Evolutionary conservation across 2,113 vertebrate species (phyloP).

Genomic region (Etheostoma cragini): DNA sequence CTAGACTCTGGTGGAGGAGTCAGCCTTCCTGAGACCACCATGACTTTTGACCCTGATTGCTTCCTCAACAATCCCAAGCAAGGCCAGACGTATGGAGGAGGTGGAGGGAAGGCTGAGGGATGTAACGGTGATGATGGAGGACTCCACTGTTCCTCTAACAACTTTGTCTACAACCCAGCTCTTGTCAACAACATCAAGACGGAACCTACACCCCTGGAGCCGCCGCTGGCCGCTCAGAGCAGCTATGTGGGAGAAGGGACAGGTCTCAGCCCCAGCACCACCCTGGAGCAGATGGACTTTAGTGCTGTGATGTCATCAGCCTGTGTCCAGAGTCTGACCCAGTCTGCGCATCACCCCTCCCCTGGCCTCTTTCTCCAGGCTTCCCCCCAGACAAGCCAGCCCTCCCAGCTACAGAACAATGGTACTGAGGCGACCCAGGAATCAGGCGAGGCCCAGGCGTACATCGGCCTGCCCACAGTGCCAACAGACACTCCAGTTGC

Average conservation of each 20-base stretch:
- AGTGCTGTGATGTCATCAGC: constrained; percentile 90
- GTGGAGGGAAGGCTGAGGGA: constrained; percentile 81
- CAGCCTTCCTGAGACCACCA: constrained; percentile 94
- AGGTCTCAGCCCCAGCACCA: constrained; percentile 97
- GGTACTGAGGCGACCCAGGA: constrained; percentile 70
- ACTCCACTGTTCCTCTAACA: constrained; percentile 81
- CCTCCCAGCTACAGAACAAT: constrained; percentile 73
- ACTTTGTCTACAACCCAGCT: constrained; percentile 88
- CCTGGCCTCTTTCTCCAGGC: constrained; percentile 96
- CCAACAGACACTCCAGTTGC: constrained; percentile 88
- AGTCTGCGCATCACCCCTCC: constrained; percentile 90
- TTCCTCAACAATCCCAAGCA: constrained; percentile 99
- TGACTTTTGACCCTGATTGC: constrained; percentile 99
- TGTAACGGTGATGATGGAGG: constrained; percentile 74
- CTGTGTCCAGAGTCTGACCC: constrained; percentile 90
- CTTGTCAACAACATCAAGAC: constrained; percentile 96
- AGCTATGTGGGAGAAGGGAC: constrained; percentile 83
- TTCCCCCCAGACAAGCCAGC: constrained; percentile 85
- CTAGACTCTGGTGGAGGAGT: constrained; percentile 88
- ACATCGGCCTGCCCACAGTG: constrained; percentile 80
- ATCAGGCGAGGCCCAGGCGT: constrained; percentile 71
- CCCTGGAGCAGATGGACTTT: constrained; percentile 99
- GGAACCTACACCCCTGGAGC: constrained; percentile 91
- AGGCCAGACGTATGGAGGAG: constrained; percentile 97
- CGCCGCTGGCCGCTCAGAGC: constrained; percentile 91